Conservation (phyloP, 2,888 invertebrate genomes). For the Eubasilissa splendida region DNA sequence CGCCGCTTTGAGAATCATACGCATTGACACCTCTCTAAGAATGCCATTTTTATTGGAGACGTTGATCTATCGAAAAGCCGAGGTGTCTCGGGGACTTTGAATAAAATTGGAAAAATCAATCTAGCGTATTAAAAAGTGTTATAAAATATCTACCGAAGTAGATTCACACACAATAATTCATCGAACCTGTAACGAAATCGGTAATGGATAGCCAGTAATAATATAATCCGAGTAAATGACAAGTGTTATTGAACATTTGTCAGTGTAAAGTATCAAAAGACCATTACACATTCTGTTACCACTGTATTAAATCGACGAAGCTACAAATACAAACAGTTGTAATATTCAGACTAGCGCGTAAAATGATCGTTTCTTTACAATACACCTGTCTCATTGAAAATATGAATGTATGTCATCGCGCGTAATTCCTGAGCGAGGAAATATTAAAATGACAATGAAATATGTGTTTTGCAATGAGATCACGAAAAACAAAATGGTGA, state of each 20-base stretch:
- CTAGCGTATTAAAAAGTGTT: conserved; percentile 24
- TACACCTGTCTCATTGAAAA: too few species aligned
- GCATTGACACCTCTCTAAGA: conserved; percentile 34
- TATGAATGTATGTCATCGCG: too few species aligned
- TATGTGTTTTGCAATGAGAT: too few species aligned
- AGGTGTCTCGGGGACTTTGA: neutral
- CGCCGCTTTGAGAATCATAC: conserved; percentile 24
- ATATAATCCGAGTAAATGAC: conserved; percentile 1
- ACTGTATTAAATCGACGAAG: too few species aligned
- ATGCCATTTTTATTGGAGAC: conserved; percentile 43
- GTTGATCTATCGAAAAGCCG: conserved; percentile 44
- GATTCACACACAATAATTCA: neutral
- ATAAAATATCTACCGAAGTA: conserved; percentile 7
- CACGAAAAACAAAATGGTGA: too few species aligned
- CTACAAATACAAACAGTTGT: too few species aligned
- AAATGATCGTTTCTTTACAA: too few species aligned
- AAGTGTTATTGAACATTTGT: neutral
- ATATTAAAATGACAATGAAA: too few species aligned
- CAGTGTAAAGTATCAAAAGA: neutral
- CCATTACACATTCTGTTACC: too few species aligned
- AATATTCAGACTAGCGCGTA: too few species aligned
- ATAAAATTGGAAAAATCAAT: conserved; percentile 42
- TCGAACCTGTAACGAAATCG: neutral
- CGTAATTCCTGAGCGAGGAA: too few species aligned
- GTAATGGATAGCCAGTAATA: conserved; percentile 10